Evolutionary conservation across 2,888 invertebrate genomes (phyloP).

Genomic region (Cephus runcator): DNA sequence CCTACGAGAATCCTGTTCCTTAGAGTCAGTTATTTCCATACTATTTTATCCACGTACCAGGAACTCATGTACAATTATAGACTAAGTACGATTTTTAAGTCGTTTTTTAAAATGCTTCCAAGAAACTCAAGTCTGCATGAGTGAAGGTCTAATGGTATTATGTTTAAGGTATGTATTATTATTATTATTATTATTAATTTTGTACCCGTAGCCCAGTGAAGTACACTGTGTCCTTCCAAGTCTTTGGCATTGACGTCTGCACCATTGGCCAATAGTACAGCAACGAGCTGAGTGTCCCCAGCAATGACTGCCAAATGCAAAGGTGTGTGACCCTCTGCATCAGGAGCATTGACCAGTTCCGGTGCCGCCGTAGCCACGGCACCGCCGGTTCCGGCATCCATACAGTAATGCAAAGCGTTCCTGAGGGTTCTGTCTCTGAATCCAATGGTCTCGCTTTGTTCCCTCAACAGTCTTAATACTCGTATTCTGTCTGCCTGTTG

Average conservation of each 20-base stretch:
- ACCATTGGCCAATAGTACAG: conserved; percentile 86
- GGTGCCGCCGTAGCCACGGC: conserved; percentile 86
- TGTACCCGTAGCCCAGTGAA: conserved; percentile 98
- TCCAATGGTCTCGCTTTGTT: conserved; percentile 73
- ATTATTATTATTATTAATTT: no score
- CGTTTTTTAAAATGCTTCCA: background rate
- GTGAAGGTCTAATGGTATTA: background rate
- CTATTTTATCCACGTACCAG: background rate
- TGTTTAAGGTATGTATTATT: background rate
- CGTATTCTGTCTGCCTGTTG: conserved; percentile 86
- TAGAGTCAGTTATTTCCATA: background rate
- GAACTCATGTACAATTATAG: background rate
- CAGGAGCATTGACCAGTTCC: conserved; percentile 84
- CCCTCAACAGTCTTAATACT: conserved; percentile 79
- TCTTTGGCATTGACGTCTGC: conserved; percentile 92
- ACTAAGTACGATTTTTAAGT: background rate
- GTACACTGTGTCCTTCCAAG: conserved; percentile 92
- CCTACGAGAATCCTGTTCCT: background rate
- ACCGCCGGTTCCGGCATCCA: conserved; percentile 70
- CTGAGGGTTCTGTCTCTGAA: conserved; percentile 85
- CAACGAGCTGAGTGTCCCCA: conserved; percentile 87
- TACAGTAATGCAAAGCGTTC: conserved; percentile 94
- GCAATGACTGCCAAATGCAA: conserved; percentile 95
- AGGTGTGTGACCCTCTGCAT: conserved; percentile 95
- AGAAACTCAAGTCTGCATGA: background rate